Percentiles rank a stretch among this genome's conserved stretches.
phyloP scores from a whole-genome alignment of 2,888 invertebrate species.

The Latrodectus hesperus region DNA sequence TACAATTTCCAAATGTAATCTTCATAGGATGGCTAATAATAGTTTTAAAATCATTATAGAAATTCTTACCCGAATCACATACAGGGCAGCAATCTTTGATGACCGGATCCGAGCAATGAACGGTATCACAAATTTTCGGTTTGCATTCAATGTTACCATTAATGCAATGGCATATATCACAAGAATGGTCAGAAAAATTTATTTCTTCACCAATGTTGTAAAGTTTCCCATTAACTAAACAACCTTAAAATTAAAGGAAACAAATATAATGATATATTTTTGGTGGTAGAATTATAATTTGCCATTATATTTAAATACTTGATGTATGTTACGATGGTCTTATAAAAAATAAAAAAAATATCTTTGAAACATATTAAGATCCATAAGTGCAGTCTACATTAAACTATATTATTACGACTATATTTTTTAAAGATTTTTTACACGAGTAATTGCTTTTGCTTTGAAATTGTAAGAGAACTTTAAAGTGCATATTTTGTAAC shows the following conservation, averaged over 20 bases:
- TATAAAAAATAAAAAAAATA: no score
- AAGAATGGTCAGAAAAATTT: conserved; percentile 10
- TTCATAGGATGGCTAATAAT: neutral
- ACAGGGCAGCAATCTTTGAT: conserved; percentile 59
- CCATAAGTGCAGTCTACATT: no score
- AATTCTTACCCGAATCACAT: conserved; percentile 53
- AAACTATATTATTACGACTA: no score
- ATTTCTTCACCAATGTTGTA: conserved; percentile 15
- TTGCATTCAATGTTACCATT: conserved; percentile 49
- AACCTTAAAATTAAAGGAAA: conserved; percentile 20
- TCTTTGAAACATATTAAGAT: no score
- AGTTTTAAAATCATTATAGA: neutral
- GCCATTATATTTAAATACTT: no score
- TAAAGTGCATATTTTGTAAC: no score
- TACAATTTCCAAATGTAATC: neutral
- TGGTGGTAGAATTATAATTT: no score
- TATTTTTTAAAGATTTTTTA: no score
- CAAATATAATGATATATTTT: neutral
- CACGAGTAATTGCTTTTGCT: no score
- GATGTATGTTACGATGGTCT: no score
- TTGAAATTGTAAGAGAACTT: no score
- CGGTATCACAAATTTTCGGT: conserved; percentile 33
- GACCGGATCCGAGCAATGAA: conserved; percentile 50
- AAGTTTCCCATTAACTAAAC: conserved; percentile 14
- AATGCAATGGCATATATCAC: conserved; percentile 35